phyloP scores from a whole-genome alignment of 1,140 invertebrate genomes.

The Drosophila arizonae region DNA sequence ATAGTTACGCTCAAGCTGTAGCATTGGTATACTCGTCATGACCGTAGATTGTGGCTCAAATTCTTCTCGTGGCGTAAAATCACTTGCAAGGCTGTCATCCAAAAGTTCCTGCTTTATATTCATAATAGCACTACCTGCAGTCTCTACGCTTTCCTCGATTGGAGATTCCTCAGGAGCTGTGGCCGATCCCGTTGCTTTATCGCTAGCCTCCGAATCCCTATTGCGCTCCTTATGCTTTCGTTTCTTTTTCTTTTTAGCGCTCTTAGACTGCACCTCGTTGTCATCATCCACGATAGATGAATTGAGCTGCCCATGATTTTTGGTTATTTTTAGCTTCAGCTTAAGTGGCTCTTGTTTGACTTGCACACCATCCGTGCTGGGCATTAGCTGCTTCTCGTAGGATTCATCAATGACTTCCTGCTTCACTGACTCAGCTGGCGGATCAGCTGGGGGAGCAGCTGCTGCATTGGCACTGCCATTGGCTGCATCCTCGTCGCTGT shows the following conservation, averaged over 20 bases:
- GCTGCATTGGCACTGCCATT: not conserved
- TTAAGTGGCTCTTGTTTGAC: conserved; percentile 66
- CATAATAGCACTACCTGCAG: conserved; percentile 1
- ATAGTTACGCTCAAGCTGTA: conserved; percentile 57
- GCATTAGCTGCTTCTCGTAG: conserved; percentile 20
- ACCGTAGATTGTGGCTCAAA: conserved; percentile 48
- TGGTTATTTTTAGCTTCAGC: conserved; percentile 77
- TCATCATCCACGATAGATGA: conserved; percentile 73
- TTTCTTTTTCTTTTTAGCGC: conserved; percentile 78
- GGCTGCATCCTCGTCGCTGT: conserved; percentile 51
- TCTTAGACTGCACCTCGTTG: conserved; percentile 41
- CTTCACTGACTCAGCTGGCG: conserved; percentile 37
- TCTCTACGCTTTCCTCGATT: not conserved
- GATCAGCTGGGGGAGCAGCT: not conserved
- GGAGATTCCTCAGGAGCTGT: not conserved
- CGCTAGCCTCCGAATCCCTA: conserved; percentile 29
- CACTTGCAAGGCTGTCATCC: conserved; percentile 31
- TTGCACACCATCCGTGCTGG: conserved; percentile 18
- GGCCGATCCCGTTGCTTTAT: conserved; percentile 4
- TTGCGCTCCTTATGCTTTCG: conserved; percentile 65
- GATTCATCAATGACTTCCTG: conserved; percentile 48
- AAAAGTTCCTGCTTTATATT: conserved; percentile 65
- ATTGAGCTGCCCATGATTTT: conserved; percentile 77
- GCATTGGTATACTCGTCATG: conserved; percentile 76
- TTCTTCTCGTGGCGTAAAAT: conserved; percentile 4